Conservation (phyloP, 2,113 vertebrate species). For the Grus americana region DNA sequence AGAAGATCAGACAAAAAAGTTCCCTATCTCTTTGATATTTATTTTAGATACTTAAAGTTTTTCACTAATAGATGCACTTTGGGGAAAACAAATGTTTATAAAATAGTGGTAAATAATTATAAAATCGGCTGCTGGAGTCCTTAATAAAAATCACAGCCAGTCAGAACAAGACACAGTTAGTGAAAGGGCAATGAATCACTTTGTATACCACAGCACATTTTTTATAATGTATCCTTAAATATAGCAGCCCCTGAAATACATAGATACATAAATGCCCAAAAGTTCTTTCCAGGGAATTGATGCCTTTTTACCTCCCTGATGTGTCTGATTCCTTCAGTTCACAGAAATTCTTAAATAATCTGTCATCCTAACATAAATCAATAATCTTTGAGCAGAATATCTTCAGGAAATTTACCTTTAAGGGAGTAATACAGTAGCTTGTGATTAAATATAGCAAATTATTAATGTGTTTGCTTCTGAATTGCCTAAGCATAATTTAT, state of each 20-base stretch:
- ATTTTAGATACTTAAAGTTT: not conserved
- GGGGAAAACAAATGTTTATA: not conserved
- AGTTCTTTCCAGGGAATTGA: not conserved
- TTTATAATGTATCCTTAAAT: not conserved
- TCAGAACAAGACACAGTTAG: not conserved
- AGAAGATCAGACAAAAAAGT: not conserved
- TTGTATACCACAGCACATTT: not conserved
- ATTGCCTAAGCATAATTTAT: not conserved
- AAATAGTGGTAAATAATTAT: not conserved
- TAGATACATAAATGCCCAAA: not conserved
- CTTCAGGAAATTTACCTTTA: not conserved
- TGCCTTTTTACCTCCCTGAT: not conserved
- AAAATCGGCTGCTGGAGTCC: not conserved
- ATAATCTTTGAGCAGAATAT: not conserved
- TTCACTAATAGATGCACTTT: not conserved
- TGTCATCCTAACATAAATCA: not conserved
- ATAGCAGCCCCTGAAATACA: not conserved
- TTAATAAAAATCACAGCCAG: not conserved
- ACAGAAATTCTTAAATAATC: not conserved
- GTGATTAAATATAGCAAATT: constrained; percentile 14
- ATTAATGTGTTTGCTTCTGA: not conserved
- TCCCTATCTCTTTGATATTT: not conserved
- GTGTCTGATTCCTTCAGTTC: not conserved
- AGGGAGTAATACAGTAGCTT: not conserved
- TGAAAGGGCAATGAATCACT: not conserved